phyloP scores from a whole-genome alignment of 2,113 vertebrate genomes.

The Otocyon megalotis region DNA sequence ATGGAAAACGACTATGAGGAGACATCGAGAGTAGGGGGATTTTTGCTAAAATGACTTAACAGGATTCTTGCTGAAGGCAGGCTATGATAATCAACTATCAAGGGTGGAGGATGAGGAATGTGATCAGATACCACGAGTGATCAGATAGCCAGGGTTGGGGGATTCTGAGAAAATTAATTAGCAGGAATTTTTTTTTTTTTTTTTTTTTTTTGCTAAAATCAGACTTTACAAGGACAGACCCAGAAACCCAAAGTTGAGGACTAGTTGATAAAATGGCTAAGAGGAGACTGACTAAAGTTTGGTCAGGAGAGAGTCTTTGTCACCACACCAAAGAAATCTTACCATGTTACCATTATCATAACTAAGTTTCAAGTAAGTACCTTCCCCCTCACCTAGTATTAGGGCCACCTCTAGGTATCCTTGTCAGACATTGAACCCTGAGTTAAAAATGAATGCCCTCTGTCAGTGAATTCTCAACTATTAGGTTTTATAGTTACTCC shows the following conservation, averaged over 20 bases:
- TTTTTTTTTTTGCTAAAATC: neutral
- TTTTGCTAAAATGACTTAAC: neutral
- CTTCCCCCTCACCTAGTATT: neutral
- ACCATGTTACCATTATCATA: neutral
- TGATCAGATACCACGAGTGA: neutral
- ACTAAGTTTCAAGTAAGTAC: neutral
- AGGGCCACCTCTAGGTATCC: neutral
- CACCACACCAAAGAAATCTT: neutral
- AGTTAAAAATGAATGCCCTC: neutral
- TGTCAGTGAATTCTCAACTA: neutral
- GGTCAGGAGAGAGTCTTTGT: neutral
- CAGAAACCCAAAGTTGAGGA: neutral
- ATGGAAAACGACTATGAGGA: neutral
- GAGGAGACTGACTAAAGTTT: neutral
- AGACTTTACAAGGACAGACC: neutral
- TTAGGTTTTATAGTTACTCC: neutral
- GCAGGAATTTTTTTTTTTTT: too few species aligned
- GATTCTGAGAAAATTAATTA: neutral
- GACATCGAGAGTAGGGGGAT: neutral
- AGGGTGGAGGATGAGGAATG: neutral
- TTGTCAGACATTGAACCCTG: neutral
- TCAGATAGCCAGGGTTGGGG: neutral
- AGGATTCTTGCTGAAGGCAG: neutral
- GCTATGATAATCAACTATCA: neutral
- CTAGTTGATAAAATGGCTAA: neutral